Evolutionary conservation across 2,113 vertebrate species (phyloP), one percentile per base, ranked within the genome.

Genomic region (Australoheros scitulus): DNA sequence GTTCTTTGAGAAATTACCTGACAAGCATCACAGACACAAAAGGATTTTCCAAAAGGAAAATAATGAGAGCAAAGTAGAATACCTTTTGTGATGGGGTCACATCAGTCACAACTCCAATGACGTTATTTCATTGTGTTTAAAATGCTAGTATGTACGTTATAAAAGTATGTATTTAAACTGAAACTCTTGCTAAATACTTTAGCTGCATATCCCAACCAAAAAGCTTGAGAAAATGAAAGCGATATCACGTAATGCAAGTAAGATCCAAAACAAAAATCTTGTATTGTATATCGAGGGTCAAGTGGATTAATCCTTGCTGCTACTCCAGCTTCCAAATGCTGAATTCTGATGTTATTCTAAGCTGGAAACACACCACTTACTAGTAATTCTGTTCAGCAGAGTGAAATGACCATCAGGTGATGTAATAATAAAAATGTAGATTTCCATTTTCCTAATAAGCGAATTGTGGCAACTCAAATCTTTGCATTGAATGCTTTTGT

Each of bases 1-100:
- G 43, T 32, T 52, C 65, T 72, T 52, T 26, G 65, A 52, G 43
- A 26, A 52, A 32, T 72, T 72, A 52, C 18, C 47, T 1, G 0
- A 72, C 47, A 72, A 72, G 50, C 32, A 47, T 72, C 68, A 72
- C 68, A 72, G 68, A 29, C 26, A 72, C 68, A 72, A 32, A 72
- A 72, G 0, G 47, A 32, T 72, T 55, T 72, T 55, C 18, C 68
- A 55, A 18, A 55, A n/a, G 47, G 18, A 55, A 50, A 72, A 72
- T n/a, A 50, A 11, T 15, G 18, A 68, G 47, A 68, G 22, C 14
- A 47, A 68, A 68, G 41, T 3, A 1, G 22, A 26, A 47, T 15
- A 26, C 14, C 8, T 18, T 36, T 36, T 36, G 34, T 36, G 34
- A 36, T 7, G 34, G 34, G 34, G 7, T 7, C 34, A 36, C 34